Conservation (phyloP, 2,797 vertebrate species). For the Odontamblyopus lacepedii region DNA sequence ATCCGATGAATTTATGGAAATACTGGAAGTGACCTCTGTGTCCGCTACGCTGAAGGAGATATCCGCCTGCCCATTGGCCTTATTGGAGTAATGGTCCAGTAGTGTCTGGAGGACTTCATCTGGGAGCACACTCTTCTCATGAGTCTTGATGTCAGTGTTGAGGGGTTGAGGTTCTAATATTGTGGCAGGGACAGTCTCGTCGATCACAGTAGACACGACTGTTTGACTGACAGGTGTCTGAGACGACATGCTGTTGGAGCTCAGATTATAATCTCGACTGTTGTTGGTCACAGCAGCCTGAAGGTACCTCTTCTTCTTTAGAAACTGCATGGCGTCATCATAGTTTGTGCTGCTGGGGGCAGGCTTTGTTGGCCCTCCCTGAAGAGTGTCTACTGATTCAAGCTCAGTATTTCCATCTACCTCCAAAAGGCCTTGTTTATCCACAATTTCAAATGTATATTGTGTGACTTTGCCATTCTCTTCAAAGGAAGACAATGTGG, state of each 20-base stretch:
- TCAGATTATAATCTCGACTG: slow-evolving; percentile 90
- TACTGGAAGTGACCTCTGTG: slow-evolving; percentile 96
- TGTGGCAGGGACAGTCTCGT: slow-evolving; percentile 88
- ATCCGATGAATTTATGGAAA: slow-evolving; percentile 96
- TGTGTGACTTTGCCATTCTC: slow-evolving; percentile 90
- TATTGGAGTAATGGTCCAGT: slow-evolving; percentile 97
- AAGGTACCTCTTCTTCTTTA: slow-evolving; percentile 98
- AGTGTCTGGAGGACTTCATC: slow-evolving; percentile 98
- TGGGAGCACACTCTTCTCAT: slow-evolving; percentile 95
- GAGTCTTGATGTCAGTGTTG: slow-evolving; percentile 90
- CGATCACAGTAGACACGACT: slow-evolving; percentile 90
- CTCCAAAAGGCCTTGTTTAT: slow-evolving; percentile 92
- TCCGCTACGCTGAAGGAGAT: slow-evolving; percentile 95
- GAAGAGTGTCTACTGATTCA: slow-evolving; percentile 89
- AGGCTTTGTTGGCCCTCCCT: slow-evolving; percentile 89
- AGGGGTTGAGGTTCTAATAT: slow-evolving; percentile 91
- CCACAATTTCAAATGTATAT: slow-evolving; percentile 95
- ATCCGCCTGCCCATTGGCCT: slow-evolving; percentile 95
- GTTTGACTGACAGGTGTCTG: slow-evolving; percentile 91
- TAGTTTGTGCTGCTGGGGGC: slow-evolving; percentile 94
- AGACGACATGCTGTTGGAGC: slow-evolving; percentile 89
- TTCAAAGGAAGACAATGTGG: slow-evolving; percentile 84
- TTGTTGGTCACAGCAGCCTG: slow-evolving; percentile 88
- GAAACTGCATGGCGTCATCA: slow-evolving; percentile 98
- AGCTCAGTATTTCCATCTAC: slow-evolving; percentile 88